phyloP scores from a whole-genome alignment of 2,797 vertebrate species.

The Cyclopterus lumpus region DNA sequence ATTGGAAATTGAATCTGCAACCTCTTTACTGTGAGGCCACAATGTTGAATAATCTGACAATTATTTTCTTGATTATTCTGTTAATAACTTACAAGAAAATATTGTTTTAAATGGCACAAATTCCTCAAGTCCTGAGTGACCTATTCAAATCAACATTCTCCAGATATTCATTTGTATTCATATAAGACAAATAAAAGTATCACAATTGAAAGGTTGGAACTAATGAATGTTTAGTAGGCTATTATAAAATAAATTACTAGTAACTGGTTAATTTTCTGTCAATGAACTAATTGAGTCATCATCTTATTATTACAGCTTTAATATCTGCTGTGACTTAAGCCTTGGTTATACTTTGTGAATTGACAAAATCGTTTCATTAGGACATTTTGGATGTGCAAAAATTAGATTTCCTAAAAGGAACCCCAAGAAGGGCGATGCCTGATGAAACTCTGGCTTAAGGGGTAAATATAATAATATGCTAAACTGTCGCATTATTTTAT shows the following conservation, averaged over 20 bases:
- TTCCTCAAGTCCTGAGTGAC: neutral
- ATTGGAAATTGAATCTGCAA: constrained; percentile 5
- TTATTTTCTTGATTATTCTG: neutral
- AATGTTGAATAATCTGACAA: neutral
- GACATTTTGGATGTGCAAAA: neutral
- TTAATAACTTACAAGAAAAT: neutral
- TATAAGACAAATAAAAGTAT: neutral
- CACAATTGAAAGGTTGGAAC: neutral
- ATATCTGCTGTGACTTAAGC: neutral
- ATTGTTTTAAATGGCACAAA: neutral
- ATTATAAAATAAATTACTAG: neutral
- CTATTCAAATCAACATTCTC: neutral
- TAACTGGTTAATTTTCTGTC: neutral
- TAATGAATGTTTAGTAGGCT: neutral
- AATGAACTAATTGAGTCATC: neutral
- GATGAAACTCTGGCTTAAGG: neutral
- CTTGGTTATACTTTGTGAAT: too few species aligned
- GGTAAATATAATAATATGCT: neutral
- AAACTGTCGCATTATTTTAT: neutral
- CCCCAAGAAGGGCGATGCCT: neutral
- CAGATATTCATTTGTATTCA: neutral
- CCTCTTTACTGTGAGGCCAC: neutral
- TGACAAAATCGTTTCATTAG: neutral
- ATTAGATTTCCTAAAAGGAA: neutral
- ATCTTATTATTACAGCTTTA: neutral